Conservation (phyloP, 2,888 invertebrate species). For the Noctuana brunneofusca region DNA sequence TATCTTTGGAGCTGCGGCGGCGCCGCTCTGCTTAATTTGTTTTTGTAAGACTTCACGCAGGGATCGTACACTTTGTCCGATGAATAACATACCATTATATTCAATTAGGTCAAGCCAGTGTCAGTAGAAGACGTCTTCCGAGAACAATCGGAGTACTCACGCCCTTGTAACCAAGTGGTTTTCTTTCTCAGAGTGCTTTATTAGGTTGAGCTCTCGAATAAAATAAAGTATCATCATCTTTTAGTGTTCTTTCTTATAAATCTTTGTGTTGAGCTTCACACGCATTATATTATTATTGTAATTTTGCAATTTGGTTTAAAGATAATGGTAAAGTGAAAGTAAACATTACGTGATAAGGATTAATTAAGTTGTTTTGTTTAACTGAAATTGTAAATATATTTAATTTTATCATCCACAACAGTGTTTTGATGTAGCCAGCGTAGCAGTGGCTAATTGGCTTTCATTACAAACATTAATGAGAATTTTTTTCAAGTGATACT, state of each 20-base stretch:
- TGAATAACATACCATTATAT: constrained; percentile 79
- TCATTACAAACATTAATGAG: neutral
- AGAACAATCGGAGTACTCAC: constrained; percentile 78
- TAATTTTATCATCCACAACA: neutral
- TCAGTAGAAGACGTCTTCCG: constrained; percentile 69
- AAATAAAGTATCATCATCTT: constrained; percentile 60
- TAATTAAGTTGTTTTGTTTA: neutral
- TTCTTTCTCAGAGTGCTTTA: constrained; percentile 73
- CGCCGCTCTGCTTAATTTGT: constrained; percentile 57
- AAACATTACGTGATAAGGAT: constrained; percentile 9
- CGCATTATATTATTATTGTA: constrained; percentile 32
- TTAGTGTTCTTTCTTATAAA: constrained; percentile 52
- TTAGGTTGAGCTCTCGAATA: constrained; percentile 68
- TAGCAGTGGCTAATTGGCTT: neutral
- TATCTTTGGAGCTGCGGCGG: constrained; percentile 41
- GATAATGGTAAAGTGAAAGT: constrained; percentile 2
- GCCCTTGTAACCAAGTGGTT: constrained; percentile 67
- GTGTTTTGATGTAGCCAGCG: neutral
- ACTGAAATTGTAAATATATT: too few relatives aligned
- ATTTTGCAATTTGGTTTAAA: constrained; percentile 18
- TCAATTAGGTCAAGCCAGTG: constrained; percentile 79
- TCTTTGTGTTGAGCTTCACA: constrained; percentile 38
- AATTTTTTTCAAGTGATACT: neutral
- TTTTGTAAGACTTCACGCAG: constrained; percentile 65
- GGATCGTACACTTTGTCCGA: constrained; percentile 52